phyloP scores from a whole-genome alignment of 2,888 invertebrate genomes.

The Hypomecis punctinalis region DNA sequence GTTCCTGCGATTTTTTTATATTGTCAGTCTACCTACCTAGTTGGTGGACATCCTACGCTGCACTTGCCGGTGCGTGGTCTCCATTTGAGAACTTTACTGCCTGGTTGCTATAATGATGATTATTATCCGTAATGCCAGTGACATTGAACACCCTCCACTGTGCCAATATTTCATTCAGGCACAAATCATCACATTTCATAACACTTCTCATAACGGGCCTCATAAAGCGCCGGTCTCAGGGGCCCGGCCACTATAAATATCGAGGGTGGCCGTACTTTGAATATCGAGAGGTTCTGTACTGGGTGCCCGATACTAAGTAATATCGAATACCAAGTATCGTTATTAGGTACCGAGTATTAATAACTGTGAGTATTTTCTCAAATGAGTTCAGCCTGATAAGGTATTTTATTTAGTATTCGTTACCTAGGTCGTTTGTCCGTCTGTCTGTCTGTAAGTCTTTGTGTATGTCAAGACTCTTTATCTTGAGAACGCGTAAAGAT shows the following conservation, averaged over 20 bases:
- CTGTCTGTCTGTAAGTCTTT: too few relatives aligned
- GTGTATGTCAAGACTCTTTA: too few relatives aligned
- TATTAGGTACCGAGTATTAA: not conserved
- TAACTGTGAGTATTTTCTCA: not conserved
- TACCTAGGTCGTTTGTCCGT: too few relatives aligned
- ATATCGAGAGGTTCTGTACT: slow-evolving; percentile 10
- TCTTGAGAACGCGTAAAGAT: too few relatives aligned
- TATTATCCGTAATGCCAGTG: too few relatives aligned
- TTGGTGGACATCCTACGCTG: too few relatives aligned
- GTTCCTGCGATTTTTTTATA: too few relatives aligned
- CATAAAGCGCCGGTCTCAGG: slow-evolving; percentile 38
- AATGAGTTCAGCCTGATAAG: not conserved
- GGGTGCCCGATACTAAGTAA: not conserved
- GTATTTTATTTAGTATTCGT: too few relatives aligned
- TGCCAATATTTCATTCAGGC: slow-evolving; percentile 37
- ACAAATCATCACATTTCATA: slow-evolving; percentile 45
- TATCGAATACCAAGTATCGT: not conserved
- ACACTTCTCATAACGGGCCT: slow-evolving; percentile 39
- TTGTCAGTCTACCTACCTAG: too few relatives aligned
- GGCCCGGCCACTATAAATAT: slow-evolving; percentile 36
- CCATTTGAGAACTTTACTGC: too few relatives aligned
- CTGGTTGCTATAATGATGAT: too few relatives aligned
- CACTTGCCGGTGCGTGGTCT: too few relatives aligned
- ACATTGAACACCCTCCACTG: slow-evolving; percentile 15
- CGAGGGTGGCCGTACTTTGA: slow-evolving; percentile 9